Evolutionary conservation across 2,797 vertebrate genomes (phyloP).

Genomic region (Sebastes trivittatus): DNA sequence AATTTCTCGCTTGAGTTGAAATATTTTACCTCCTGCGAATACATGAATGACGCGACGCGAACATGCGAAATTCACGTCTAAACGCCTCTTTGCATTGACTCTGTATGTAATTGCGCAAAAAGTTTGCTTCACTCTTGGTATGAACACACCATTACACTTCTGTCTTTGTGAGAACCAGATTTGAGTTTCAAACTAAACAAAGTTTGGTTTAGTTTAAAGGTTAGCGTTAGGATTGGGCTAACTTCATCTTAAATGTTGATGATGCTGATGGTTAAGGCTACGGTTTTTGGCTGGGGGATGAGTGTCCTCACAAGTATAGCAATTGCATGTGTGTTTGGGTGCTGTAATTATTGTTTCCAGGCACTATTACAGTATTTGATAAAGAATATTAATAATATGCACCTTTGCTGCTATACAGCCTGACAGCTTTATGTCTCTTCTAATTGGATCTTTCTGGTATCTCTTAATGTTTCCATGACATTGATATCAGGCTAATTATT

Average conservation of each 20-base stretch:
- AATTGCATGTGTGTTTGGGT: background rate
- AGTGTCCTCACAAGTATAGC: background rate
- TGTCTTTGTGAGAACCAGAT: background rate
- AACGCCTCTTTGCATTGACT: no score
- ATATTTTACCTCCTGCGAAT: no score
- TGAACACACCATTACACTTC: background rate
- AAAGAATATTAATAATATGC: background rate
- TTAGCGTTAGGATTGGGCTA: background rate
- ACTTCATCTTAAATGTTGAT: background rate
- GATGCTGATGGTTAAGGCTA: background rate
- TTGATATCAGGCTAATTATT: conserved; percentile 35
- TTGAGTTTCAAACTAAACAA: background rate
- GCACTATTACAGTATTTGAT: background rate
- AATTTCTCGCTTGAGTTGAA: no score
- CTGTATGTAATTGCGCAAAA: no score
- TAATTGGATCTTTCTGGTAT: conserved; percentile 14
- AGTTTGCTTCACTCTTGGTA: no score
- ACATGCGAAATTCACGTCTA: no score
- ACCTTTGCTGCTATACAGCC: background rate
- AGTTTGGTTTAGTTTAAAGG: background rate
- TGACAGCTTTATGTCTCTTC: conserved; percentile 1
- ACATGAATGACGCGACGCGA: no score
- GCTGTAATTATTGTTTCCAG: background rate
- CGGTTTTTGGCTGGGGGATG: no score
- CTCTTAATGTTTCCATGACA: conserved; percentile 22